Evolutionary conservation across 1,140 invertebrate genomes (phyloP).

Genomic region (Berghia stephanieae): DNA sequence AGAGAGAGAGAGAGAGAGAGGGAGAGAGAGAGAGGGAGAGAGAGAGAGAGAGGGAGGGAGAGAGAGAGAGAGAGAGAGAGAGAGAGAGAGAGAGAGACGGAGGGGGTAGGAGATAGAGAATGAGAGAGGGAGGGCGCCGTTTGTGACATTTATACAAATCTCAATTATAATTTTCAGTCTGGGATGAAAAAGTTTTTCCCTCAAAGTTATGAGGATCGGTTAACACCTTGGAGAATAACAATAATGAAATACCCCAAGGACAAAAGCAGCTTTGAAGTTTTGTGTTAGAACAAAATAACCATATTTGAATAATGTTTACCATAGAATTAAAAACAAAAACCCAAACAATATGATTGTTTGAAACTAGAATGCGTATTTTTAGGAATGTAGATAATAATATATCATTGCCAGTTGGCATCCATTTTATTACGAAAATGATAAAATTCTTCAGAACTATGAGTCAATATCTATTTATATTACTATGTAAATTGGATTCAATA

Average conservation of each 20-base stretch:
- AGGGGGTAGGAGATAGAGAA: background rate
- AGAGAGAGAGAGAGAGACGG: conserved; percentile 23
- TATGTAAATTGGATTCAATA: background rate
- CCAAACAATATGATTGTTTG: background rate
- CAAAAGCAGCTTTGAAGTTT: too few relatives aligned
- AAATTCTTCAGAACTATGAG: background rate
- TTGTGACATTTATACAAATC: background rate
- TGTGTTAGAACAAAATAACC: background rate
- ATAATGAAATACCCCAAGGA: too few relatives aligned
- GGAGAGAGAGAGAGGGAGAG: background rate
- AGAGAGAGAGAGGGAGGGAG: background rate
- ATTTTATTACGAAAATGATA: background rate
- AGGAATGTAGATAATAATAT: background rate
- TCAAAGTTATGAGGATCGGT: too few relatives aligned
- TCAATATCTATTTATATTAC: background rate
- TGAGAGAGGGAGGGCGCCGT: background rate
- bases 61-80: conserved; percentile 11
- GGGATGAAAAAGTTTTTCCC: background rate
- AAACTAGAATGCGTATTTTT: background rate
- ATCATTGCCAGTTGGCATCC: background rate
- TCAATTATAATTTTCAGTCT: background rate
- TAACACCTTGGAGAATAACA: too few relatives aligned
- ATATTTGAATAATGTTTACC: background rate
- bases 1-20: background rate
- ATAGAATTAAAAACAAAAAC: background rate